Conservation (phyloP, 2,113 vertebrate species). For the Nibea coibor region DNA sequence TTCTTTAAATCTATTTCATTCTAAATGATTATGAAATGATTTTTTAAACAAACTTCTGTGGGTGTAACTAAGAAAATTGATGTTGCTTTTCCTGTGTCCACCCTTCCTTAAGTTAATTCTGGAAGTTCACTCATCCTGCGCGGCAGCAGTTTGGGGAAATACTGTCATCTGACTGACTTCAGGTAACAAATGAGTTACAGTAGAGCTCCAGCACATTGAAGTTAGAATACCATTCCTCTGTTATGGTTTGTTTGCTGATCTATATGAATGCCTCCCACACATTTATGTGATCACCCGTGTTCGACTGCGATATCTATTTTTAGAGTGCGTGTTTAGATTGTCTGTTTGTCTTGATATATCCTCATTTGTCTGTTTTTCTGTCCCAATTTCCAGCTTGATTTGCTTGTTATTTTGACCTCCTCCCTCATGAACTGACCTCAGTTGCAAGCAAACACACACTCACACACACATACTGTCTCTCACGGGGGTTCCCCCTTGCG, state of each 20-base stretch:
- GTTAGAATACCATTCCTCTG: background rate
- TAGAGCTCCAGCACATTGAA: background rate
- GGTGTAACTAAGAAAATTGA: background rate
- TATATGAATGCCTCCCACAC: background rate
- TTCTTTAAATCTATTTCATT: background rate
- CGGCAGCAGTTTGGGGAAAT: background rate
- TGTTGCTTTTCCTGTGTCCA: background rate
- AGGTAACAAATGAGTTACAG: background rate
- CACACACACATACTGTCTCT: constrained; percentile 28
- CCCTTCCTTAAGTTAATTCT: background rate
- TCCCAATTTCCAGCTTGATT: constrained; percentile 34
- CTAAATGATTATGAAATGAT: background rate
- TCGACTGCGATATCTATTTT: constrained; percentile 4
- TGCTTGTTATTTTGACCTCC: constrained; percentile 57
- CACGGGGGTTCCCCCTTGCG: constrained; percentile 20
- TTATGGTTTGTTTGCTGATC: background rate
- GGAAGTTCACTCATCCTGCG: background rate
- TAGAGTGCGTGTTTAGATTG: background rate
- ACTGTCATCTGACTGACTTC: constrained; percentile 6
- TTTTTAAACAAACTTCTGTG: background rate
- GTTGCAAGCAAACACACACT: constrained; percentile 4
- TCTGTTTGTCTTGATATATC: constrained; percentile 8
- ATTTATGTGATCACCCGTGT: background rate
- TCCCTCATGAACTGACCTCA: constrained; percentile 35
- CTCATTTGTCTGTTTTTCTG: constrained; percentile 21